These are phyloP conservation scores for Melanostoma mellinum DNA, from an alignment of 2,888 invertebrate genomes.

Conservation along the genomic window DNA sequence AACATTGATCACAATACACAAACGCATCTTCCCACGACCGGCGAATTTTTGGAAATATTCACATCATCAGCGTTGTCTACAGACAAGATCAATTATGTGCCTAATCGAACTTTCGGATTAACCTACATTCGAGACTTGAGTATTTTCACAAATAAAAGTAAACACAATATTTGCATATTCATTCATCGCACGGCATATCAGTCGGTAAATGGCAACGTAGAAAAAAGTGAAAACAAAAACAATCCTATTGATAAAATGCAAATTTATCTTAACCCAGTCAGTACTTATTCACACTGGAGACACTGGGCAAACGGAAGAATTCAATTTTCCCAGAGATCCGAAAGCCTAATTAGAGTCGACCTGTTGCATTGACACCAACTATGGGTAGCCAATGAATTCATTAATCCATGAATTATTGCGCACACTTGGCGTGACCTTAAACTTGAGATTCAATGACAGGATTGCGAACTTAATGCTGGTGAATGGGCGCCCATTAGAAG, in stretches of 20 bases:
- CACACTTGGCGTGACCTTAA: conserved; percentile 13
- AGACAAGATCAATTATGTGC: not conserved
- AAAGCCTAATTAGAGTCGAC: conserved; percentile 1
- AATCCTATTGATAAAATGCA: not conserved
- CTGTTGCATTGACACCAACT: not conserved
- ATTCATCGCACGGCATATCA: not conserved
- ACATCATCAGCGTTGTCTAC: conserved; percentile 9
- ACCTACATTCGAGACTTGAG: conserved; percentile 22
- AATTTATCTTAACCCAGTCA: not conserved
- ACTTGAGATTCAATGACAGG: conserved; percentile 7
- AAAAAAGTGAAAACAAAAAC: not conserved
- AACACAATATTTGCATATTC: conserved; percentile 21
- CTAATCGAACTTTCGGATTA: conserved; percentile 8
- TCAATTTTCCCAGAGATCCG: conserved; percentile 7
- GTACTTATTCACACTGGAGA: too few species aligned
- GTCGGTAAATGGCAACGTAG: not conserved
- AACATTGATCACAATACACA: conserved; percentile 2
- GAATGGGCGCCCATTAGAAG: too few species aligned
- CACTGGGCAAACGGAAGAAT: conserved; percentile 23
- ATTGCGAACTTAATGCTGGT: too few species aligned
- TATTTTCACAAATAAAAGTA: conserved; percentile 19
- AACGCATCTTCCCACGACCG: conserved; percentile 40
- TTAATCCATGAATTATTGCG: not conserved
- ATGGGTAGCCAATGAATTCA: not conserved
- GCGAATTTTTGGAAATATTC: conserved; percentile 15